phyloP scores from a whole-genome alignment of 2,113 vertebrate species.

The Charina bottae region DNA sequence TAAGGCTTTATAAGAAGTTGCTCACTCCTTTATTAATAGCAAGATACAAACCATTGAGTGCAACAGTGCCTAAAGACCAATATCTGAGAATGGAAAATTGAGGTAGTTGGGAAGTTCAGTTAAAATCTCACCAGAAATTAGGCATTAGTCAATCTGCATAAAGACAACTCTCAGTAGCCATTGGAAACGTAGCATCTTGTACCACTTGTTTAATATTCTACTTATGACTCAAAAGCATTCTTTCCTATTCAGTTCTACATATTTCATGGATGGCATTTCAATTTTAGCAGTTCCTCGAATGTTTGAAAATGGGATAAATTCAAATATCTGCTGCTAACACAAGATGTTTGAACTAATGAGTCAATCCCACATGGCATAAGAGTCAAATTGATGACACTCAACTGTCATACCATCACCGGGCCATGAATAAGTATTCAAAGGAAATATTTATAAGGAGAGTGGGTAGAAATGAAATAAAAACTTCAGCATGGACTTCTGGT shows the following conservation, averaged over 20 bases:
- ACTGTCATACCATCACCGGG: not conserved
- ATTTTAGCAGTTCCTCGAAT: not conserved
- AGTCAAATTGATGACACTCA: not conserved
- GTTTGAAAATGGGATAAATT: not conserved
- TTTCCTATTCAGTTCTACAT: not conserved
- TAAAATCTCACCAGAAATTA: not conserved
- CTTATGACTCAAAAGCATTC: not conserved
- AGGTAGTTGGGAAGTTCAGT: not conserved
- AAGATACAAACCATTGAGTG: not conserved
- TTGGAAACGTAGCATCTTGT: not conserved
- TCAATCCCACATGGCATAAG: not conserved
- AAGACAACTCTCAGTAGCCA: not conserved
- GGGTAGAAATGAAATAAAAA: not conserved
- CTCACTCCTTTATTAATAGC: not conserved
- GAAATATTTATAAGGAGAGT: not conserved
- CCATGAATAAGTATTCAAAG: not conserved
- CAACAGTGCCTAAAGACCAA: not conserved
- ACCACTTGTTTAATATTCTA: not conserved
- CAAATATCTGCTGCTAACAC: not conserved
- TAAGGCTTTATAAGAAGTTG: too few relatives aligned
- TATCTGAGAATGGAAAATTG: not conserved
- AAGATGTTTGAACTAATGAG: conserved; percentile 15
- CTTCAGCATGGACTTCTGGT: too few relatives aligned
- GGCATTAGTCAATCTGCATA: not conserved
- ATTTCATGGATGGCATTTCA: not conserved